Evolutionary conservation across 2,113 vertebrate species (phyloP), one percentile per base, ranked within the genome.

Genomic region (Condylura cristata): DNA sequence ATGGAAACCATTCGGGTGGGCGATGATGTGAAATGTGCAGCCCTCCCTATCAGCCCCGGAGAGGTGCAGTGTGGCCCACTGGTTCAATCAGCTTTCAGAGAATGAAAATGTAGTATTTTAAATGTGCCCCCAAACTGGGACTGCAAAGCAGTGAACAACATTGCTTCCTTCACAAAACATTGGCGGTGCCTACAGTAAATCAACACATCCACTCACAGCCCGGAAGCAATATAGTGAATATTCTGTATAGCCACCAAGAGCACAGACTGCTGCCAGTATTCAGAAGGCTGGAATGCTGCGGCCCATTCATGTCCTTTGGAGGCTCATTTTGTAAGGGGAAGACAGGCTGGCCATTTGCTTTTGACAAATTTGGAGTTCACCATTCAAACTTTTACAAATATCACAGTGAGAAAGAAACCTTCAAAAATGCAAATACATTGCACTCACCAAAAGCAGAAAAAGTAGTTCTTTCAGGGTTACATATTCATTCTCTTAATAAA

Each of bases 1-100:
- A 97, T 87, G 96, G 92, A 96, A 97, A 98, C 96, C 93, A 95
- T 91, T 98, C 58, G 96, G 74, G 71, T 89, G 80, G 86, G 0
- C 30, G 74, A 96, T 95, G 95, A 86, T 79, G 86, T 95, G 95
- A 83, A 95, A 70, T 80, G 92, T 79, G 79, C 80, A 82, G 86
- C 60, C 83, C 79, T 80, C 78, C 85, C 95, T 91, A 90, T 91
- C 94, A 76, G 90, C 4, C 14, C 1, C 37, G 51, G 76, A 1
- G 8, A 34, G 30, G 60, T 12, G 1, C 32, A 82, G 53, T 30
- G 63, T 37, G 83, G 74, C 48, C 72, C 61, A 78, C 63, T n/a
- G 48, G 30, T 60, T 80, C 75, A 80, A 94, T 68, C 58, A 71
- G 68, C 61, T 93, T 96, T 93, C 3, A 28, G 83, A 86, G 74